Conservation (phyloP, 2,888 invertebrate genomes). For the Pachycephus smyrnensis region DNA sequence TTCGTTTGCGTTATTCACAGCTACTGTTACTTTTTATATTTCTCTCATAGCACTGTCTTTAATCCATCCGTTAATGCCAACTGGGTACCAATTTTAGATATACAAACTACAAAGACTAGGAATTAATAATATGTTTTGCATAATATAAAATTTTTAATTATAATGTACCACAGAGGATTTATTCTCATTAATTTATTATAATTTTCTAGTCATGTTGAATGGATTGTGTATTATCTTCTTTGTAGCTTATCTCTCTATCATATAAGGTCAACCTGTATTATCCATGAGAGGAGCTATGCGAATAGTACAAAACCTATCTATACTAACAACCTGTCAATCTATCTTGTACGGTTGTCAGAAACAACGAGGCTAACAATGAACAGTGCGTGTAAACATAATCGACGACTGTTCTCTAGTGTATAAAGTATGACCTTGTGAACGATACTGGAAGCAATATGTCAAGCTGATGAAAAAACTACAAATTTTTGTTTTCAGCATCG, state of each 20-base stretch:
- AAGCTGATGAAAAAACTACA: too few relatives aligned
- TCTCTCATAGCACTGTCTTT: neutral
- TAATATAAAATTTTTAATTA: too few relatives aligned
- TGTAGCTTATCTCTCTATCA: neutral
- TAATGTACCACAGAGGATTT: too few relatives aligned
- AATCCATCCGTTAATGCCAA: neutral
- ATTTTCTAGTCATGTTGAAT: neutral
- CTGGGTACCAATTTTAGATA: too few relatives aligned
- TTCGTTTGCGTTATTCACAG: conserved; percentile 1
- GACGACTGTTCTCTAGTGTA: neutral
- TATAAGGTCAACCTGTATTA: neutral
- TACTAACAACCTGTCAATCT: too few relatives aligned
- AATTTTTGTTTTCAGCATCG: too few relatives aligned
- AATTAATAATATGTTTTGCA: too few relatives aligned
- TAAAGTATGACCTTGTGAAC: neutral
- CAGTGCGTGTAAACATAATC: neutral
- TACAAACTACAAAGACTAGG: too few relatives aligned
- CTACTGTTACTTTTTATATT: neutral
- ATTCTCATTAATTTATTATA: neutral
- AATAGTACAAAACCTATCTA: neutral
- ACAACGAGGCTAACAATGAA: neutral
- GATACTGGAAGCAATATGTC: too few relatives aligned
- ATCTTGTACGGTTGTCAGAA: neutral
- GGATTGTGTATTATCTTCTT: neutral
- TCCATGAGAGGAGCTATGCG: neutral